These are phyloP conservation scores for Dryas iulia DNA, from an alignment of 1,140 invertebrate species.

Conservation along the genomic window DNA sequence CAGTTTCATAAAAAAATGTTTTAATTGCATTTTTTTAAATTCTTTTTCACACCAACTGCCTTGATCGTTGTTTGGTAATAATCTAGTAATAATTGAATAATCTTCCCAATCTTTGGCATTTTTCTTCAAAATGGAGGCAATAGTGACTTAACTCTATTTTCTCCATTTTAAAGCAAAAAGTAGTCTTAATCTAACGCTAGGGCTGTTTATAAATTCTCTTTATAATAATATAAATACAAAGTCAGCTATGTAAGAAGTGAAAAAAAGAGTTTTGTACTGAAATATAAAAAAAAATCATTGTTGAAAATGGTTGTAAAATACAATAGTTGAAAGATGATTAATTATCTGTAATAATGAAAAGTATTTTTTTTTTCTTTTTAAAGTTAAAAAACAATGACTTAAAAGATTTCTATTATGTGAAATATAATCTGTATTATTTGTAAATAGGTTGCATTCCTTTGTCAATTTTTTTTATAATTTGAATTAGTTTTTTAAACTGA, in stretches of 20 bases:
- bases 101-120: background rate
- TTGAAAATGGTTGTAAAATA: conserved; percentile 1
- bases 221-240: background rate
- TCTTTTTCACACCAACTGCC: too few species aligned
- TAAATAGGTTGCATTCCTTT: background rate
- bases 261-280: background rate
- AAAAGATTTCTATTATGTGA: background rate
- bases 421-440: background rate
- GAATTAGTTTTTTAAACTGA: too few species aligned
- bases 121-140: background rate
- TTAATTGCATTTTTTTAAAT: background rate
- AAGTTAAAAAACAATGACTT: too few species aligned
- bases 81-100: background rate
- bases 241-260: background rate
- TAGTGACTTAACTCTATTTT: background rate
- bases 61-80: too few species aligned
- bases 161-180: background rate
- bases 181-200: background rate
- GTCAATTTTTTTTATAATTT: too few species aligned
- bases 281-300: background rate
- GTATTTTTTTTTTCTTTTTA: background rate
- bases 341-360: background rate
- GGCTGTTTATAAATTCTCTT: background rate
- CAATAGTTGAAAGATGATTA: background rate
- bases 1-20: background rate